Base-by-base conservation (phyloP, 2,113 vertebrate genomes). In the Paraplagusia blochii region DNA sequence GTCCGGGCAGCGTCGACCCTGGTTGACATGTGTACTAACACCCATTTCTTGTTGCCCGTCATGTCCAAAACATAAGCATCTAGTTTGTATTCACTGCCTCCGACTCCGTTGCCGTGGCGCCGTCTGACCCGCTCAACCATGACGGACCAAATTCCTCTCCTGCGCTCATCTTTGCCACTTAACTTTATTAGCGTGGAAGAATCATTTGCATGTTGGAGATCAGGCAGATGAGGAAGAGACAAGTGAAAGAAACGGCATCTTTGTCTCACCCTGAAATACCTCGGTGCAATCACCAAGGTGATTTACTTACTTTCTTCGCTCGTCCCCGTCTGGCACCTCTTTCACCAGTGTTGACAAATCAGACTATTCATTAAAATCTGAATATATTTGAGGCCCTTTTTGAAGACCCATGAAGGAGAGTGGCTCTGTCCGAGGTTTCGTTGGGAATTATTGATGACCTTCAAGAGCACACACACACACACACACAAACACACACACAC, bases 131-230 rank as follows among this genome's bases (percentile, higher is more conserved):
- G 29, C 43, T 82, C 61, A 80, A 67, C 54, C 66, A 48, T 78
- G 78, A 69, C 66, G 65, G 56, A 72, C 69, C 57, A 64, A 76
- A 79, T 60, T 58, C 59, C 48, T 73, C 7, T 44, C 49, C 73
- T 74, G 69, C 63, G 43, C 66, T 80, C 73, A 66, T 80, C 65
- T 65, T 66, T 52, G 36, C 48, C 72, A 69, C 66, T 78, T 82
- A 83, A 80, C 63, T 76, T 76, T 74, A 74, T 78, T 78, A 69
- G 72, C 54, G 66, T 70, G 69, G 63, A 66, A 45, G 63, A 75
- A 79, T 74, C 39, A 82, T 85, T 82, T 83, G 66, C 78, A 83
- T 81, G 69, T 74, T 78, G 70, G 44, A 69, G 69, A 81, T 83
- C 66, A 79, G 61, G 61, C 68, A 76, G 68, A 78, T 78, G 49